phyloP scores from a whole-genome alignment of 1,140 invertebrate genomes.

The Danaus melanippus region DNA sequence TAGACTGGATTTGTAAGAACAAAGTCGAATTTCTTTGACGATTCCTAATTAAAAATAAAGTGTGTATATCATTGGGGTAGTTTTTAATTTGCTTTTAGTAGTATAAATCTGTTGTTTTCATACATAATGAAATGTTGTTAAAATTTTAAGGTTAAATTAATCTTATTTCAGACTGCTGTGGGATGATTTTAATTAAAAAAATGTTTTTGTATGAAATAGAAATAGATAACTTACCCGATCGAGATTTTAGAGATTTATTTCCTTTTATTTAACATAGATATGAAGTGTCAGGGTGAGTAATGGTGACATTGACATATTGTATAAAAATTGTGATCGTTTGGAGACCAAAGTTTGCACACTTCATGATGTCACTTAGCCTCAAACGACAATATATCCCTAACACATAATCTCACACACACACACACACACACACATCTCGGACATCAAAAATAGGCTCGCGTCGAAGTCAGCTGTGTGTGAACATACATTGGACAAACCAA shows the following conservation, averaged over 20 bases:
- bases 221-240: no score
- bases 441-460: no score
- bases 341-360: slow-evolving; percentile 6
- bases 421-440: no score
- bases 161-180: no score
- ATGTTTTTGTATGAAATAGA: no score
- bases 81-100: background rate
- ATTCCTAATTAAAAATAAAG: slow-evolving; percentile 29
- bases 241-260: no score
- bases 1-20: slow-evolving; percentile 24
- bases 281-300: slow-evolving; percentile 5
- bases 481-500: no score
- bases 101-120: no score
- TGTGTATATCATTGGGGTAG: background rate
- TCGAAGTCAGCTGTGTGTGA: no score
- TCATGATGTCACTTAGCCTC: slow-evolving; percentile 8
- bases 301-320: slow-evolving; percentile 10
- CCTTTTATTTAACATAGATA: background rate
- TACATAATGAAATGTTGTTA: no score
- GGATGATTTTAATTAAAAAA: no score
- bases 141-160: no score
- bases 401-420: slow-evolving; percentile 1
- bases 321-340: slow-evolving; percentile 8
- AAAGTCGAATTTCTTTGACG: slow-evolving; percentile 20
- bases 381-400: slow-evolving; percentile 6